Base-by-base conservation (phyloP, 2,113 vertebrate species). In the Caretta caretta region DNA sequence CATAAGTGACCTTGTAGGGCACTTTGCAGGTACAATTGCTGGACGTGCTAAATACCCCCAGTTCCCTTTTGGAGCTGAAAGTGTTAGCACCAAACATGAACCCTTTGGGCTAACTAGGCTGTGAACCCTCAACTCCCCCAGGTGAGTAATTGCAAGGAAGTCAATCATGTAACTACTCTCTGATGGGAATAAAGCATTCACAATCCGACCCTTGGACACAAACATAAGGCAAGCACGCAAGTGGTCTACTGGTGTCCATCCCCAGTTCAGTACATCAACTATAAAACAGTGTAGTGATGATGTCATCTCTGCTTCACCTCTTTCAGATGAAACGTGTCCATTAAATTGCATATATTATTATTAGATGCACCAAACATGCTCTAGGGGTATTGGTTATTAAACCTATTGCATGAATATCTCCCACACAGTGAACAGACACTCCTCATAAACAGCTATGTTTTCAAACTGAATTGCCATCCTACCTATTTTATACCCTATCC, bases 401-500 rank as follows among this genome's bases (percentile, higher is more conserved):
- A 4, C 42, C 94, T 6, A 1, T 50, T 5, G 81, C 49, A 1
- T 1, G 2, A 94, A 94, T 92, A n/a, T 90, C 92, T 87, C 81
- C 92, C 89, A 24, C 78, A 82, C n/a, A 93, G 49, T 20, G 86
- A 95, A 97, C 69, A 92, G 57, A 92, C 92, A 89, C 65, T 87
- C 76, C 90, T 82, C 87, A 84, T 92, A 92, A 94, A 91, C 78
- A 54, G 69, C 59, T 84, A 48, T 94, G 1, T 53, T 93, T 38
- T 25, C 91, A 92, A 38, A 75, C 87, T 76, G 88, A 80, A 5
- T 92, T 84, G 54, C 96, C 97, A 89, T 97, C 88, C 93, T 65
- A 78, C 96, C 69, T 80, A 90, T 97, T 96, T 80, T 84, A 62
- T 89, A 84, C 8, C 1, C 90, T 97, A 96, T 93, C 96, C 97